Percentiles rank a stretch among this genome's conserved stretches.
These are phyloP conservation scores for Perizoma affinitatum DNA, from an alignment of 2,888 invertebrate genomes.

Conservation along the genomic window DNA sequence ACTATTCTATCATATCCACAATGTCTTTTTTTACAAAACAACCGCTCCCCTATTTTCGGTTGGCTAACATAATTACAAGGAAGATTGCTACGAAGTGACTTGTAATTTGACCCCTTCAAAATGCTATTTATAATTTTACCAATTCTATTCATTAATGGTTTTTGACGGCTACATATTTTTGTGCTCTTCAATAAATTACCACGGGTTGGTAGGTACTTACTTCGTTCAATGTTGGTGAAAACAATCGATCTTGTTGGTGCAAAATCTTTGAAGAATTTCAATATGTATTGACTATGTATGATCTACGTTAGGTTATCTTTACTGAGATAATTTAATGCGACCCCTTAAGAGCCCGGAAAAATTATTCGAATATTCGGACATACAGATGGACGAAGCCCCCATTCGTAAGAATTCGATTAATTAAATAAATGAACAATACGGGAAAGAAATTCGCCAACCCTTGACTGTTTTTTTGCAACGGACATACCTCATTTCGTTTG, in stretches of 20 bases:
- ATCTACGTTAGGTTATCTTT: no score
- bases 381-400: slow-evolving; percentile 62
- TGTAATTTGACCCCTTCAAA: slow-evolving; percentile 74
- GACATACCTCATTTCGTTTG: slow-evolving; percentile 72
- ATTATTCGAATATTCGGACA: slow-evolving; percentile 73
- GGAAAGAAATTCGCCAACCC: slow-evolving; percentile 78
- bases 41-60: slow-evolving; percentile 67
- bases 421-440: slow-evolving; percentile 79
- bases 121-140: slow-evolving; percentile 63
- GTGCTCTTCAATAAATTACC: slow-evolving; percentile 27
- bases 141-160: slow-evolving; percentile 50
- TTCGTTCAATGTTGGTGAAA: not conserved
- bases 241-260: not conserved
- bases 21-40: slow-evolving; percentile 30
- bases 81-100: slow-evolving; percentile 79
- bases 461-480: slow-evolving; percentile 74
- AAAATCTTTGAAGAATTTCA: no score
- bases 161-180: slow-evolving; percentile 33
- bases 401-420: slow-evolving; percentile 82
- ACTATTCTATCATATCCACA: slow-evolving; percentile 13
- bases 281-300: no score
- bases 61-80: slow-evolving; percentile 77
- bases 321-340: not conserved
- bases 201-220: slow-evolving; percentile 23
- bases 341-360: slow-evolving; percentile 10